These are phyloP conservation scores for Phlogophora meticulosa DNA, from an alignment of 2,888 invertebrate genomes.

Conservation along the genomic window DNA sequence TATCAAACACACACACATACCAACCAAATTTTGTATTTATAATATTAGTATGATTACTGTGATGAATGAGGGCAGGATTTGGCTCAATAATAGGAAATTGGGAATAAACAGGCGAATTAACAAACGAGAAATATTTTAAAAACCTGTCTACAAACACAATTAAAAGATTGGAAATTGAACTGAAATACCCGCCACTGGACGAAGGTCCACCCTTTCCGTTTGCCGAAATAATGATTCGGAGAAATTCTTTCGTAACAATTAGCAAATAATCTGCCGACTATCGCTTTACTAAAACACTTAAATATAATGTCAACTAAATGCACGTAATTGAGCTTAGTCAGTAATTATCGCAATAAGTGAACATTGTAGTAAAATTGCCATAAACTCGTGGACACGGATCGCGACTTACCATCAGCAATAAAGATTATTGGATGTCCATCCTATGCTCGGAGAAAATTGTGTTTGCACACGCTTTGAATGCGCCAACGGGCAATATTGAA, in stretches of 20 bases:
- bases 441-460: conserved; percentile 24
- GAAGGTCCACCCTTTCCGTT: neutral
- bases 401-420: conserved; percentile 23
- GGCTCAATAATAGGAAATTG: no score
- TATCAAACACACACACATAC: no score
- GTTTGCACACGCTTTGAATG: conserved; percentile 32
- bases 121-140: no score
- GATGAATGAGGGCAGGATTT: no score
- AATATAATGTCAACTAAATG: conserved; percentile 3
- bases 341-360: conserved; percentile 2
- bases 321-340: conserved; percentile 9
- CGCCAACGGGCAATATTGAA: conserved; percentile 27
- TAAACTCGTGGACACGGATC: conserved; percentile 2
- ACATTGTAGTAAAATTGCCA: neutral
- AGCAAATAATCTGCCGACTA: conserved; percentile 1
- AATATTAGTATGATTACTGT: no score
- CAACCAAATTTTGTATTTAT: no score
- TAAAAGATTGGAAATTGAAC: neutral
- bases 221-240: neutral
- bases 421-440: conserved; percentile 24
- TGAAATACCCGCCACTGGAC: neutral
- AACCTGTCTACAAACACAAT: no score
- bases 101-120: no score
- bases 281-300: neutral
- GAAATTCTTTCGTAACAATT: neutral